phyloP scores from a whole-genome alignment of 2,888 invertebrate species.

The Euspilapteryx auroguttella region DNA sequence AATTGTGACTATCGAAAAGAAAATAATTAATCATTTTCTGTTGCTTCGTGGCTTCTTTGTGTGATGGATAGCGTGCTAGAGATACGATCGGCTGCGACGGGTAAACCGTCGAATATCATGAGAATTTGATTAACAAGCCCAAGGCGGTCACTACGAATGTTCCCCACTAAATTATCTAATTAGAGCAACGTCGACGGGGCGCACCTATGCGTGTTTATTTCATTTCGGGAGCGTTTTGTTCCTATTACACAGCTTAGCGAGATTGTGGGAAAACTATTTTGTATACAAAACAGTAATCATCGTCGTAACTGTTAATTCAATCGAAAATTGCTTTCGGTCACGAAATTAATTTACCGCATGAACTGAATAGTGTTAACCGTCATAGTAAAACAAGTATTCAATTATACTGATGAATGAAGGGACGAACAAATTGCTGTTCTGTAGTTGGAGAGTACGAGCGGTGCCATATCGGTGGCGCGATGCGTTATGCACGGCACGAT shows the following conservation, averaged over 20 bases:
- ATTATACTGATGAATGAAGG: too few relatives aligned
- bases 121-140: constrained; percentile 41
- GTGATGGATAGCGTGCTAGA: constrained; percentile 47
- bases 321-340: constrained; percentile 27
- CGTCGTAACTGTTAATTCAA: constrained; percentile 21
- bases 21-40: constrained; percentile 30
- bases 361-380: too few relatives aligned
- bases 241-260: constrained; percentile 27
- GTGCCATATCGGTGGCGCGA: too few relatives aligned
- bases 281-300: constrained; percentile 21
- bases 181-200: constrained; percentile 31
- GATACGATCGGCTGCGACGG: constrained; percentile 28
- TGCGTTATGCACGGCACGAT: constrained; percentile 4
- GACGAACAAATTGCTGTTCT: too few relatives aligned
- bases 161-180: constrained; percentile 48
- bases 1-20: constrained; percentile 29
- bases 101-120: constrained; percentile 42
- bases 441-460: too few relatives aligned
- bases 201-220: constrained; percentile 48
- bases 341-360: constrained; percentile 33
- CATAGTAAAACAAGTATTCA: too few relatives aligned
- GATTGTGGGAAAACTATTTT: constrained; percentile 22
- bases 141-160: constrained; percentile 19
- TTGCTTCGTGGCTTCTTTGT: constrained; percentile 35
- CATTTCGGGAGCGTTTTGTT: constrained; percentile 43